Evolutionary conservation across 2,113 vertebrate genomes (phyloP).

Genomic region (Acrocephalus arundinaceus): DNA sequence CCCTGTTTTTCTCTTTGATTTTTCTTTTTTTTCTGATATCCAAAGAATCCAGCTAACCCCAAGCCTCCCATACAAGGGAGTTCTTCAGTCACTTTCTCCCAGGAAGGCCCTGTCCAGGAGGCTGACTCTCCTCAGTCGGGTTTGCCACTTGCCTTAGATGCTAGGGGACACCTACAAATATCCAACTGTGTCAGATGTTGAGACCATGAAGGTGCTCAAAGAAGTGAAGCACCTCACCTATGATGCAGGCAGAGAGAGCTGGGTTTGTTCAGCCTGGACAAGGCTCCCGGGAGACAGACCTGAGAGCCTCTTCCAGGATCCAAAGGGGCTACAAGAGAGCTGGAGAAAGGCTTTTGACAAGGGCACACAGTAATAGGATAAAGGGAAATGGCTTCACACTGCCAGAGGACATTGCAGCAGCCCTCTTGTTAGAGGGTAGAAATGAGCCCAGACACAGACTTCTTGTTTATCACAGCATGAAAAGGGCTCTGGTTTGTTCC

Average conservation of each 20-base stretch:
- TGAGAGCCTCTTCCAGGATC: background rate
- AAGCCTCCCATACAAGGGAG: background rate
- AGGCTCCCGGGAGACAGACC: background rate
- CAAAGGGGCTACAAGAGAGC: background rate
- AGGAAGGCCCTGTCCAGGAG: background rate
- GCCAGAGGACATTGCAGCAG: background rate
- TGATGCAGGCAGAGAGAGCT: background rate
- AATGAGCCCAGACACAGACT: background rate
- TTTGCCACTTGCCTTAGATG: background rate
- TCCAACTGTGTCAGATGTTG: background rate
- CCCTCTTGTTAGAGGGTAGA: background rate
- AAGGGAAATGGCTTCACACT: background rate
- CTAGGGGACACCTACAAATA: background rate
- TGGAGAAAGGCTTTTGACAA: background rate
- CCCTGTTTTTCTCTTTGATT: background rate
- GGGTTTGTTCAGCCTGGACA: background rate
- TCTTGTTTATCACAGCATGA: background rate
- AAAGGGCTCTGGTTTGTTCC: background rate
- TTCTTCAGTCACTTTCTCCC: background rate
- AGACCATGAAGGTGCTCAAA: background rate
- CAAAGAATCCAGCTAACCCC: background rate
- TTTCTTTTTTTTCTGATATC: background rate
- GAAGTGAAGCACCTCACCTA: background rate
- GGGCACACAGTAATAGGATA: rapidly evolving
- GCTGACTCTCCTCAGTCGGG: background rate